Evolutionary conservation across 2,888 invertebrate species (phyloP), one percentile per base, ranked within the genome.

Genomic region (Caenorhabditis sulstoni): DNA sequence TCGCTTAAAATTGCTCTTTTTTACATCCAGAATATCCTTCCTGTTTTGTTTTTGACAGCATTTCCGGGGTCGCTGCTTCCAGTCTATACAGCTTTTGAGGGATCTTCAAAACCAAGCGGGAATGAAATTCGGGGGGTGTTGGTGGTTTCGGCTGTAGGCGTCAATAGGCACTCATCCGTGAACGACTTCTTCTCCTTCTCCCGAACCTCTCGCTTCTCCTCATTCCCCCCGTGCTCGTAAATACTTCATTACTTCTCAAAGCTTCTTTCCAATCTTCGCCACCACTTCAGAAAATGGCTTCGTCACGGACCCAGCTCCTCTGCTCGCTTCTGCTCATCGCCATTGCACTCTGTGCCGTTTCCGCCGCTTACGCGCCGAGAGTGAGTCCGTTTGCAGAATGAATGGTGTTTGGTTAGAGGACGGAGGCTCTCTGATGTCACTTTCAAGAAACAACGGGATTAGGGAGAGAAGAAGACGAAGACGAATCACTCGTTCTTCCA

Each of bases 311-410:
- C 29, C 29, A 29, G 59, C 45, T 66, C 23, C n/a, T 65, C 65
- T 58, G 37, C 41, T 45, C 65, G 5, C 22, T 74, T 53, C 44
- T 75, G 61, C 65, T 75, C 66, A 59, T 75, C 61, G 52, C 52
- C 74, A 53, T 67, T 47, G 66, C 66, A 59, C 58, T 75, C 45
- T 67, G 65, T 67, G 61, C 61, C 16, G 53, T 61, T 67, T 55
- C 58, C 58, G 62, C 62, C 52, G 77, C 68, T 47, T 75, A 75
- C 53, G 61, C 75, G 37, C 66, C 75, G 53, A 75, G 75, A 67
- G 75, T 75, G 50, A 75, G 75, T 66, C 35, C 53, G 11, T 22
- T 52, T 59, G 22, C 23, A 9, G 20, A 41, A 29, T 39, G 11
- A 65, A 57, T 41, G 70, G 37, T 47, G 47, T 47, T 70, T 62